phyloP scores from a whole-genome alignment of 2,113 vertebrate species.

The Pedetes capensis region DNA sequence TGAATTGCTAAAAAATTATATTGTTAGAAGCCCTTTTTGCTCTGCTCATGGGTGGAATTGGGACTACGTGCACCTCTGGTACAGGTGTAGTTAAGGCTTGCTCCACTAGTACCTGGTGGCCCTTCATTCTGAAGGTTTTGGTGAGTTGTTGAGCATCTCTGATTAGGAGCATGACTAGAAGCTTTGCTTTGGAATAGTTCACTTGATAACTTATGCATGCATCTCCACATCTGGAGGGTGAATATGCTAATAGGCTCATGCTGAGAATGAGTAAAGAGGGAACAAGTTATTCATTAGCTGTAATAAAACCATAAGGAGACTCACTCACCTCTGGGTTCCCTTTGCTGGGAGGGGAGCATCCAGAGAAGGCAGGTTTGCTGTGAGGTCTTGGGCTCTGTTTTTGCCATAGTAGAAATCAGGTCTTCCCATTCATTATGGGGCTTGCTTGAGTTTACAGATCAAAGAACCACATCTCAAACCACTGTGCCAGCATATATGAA shows the following conservation, averaged over 20 bases:
- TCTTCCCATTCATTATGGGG: background rate
- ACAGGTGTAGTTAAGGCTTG: background rate
- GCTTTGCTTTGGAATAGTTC: background rate
- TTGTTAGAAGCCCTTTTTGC: background rate
- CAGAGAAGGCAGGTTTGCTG: background rate
- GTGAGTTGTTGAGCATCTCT: background rate
- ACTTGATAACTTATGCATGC: background rate
- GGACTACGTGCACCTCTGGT: background rate
- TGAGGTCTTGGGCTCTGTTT: background rate
- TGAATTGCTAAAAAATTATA: background rate
- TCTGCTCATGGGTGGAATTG: background rate
- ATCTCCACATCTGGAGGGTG: background rate
- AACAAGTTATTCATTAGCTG: background rate
- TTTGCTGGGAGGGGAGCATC: background rate
- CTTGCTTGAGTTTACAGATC: background rate
- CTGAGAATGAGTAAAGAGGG: background rate
- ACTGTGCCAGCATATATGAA: background rate
- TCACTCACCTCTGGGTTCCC: background rate
- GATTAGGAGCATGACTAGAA: background rate
- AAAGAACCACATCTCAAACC: background rate
- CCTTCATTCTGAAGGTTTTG: background rate
- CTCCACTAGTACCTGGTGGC: background rate
- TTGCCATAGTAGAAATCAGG: background rate
- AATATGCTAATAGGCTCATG: background rate
- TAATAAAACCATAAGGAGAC: background rate